Base-by-base conservation (phyloP, 2,888 invertebrate species). In the Troglohyphantes excavatus region DNA sequence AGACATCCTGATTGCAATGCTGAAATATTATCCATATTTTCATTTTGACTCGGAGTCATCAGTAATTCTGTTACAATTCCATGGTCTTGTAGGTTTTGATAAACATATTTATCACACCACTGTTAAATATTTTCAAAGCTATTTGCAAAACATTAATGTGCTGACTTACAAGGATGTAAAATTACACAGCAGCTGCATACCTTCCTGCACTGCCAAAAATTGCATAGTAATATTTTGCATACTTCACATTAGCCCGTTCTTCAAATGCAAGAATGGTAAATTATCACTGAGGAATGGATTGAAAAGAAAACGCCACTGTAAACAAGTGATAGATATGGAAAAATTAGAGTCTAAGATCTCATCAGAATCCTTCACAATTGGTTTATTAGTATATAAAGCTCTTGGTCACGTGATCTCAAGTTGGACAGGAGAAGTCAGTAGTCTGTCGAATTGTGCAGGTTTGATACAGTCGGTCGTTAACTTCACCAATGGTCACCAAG, bases 361-460 rank as follows among this genome's bases (percentile, higher is more conserved):
- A 0, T 11, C n/a, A 33, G 27, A 39, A 9, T 19, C 43, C 13
- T 3, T 76, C n/a, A 17, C 75, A 0, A 13, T 82, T 43, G 61
- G 76, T 27, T 19, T 43, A 7, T 19, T 82, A 6, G 46, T 89
- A 33, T 46, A 39, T 17, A 21, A 23, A 29, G 19, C 21, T 2
- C 23, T 59, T 76, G 88, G 88, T 9, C 19, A 7, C 7, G 21
- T 1, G 7, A 43, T 89, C 19, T 3, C 39, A 17, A 39, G 29
- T 7, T 89, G 82, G 76, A 68, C 27, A 9, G 88, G 88, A 19
- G 88, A 82, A 63, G 70, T 89, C 9, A 33, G 53, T 63, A n/a
- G n/a, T 6, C 19, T 89, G 17, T 23, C 7, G 5, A 61, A 76
- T 29, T 29, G 9, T 68, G 43, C 13, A 5, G 88, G 88, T 17